Evolutionary conservation across 2,888 invertebrate genomes (phyloP).

Genomic region (Noctua pronuba): DNA sequence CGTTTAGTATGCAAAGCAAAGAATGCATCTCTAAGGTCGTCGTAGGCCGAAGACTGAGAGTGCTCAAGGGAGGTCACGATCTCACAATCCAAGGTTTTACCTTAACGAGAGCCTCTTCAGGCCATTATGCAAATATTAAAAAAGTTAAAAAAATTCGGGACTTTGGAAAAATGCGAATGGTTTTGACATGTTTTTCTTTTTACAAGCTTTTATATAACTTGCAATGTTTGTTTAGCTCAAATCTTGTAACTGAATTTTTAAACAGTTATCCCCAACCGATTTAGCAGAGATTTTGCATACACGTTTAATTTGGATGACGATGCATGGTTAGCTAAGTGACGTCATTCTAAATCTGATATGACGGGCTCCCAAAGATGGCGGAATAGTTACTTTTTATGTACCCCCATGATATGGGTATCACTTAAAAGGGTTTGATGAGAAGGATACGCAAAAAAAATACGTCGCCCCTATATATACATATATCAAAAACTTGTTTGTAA

Average conservation of each 20-base stretch:
- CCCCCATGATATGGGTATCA: neutral
- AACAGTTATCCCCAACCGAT: neutral
- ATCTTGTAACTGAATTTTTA: neutral
- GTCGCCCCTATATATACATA: neutral
- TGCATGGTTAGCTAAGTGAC: neutral
- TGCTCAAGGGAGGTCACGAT: slow-evolving; percentile 32
- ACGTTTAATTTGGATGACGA: neutral
- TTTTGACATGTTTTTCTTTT: slow-evolving; percentile 3
- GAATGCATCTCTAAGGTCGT: slow-evolving; percentile 49
- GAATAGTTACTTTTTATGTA: neutral
- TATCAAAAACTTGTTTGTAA: neutral
- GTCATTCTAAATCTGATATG: neutral
- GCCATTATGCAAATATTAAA: slow-evolving; percentile 49
- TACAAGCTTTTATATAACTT: neutral
- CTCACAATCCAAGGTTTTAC: slow-evolving; percentile 44
- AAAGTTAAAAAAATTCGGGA: neutral
- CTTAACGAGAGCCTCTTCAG: slow-evolving; percentile 47
- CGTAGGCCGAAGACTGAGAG: slow-evolving; percentile 34
- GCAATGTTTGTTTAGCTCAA: neutral
- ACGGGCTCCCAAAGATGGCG: neutral
- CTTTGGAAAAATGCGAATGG: slow-evolving; percentile 3
- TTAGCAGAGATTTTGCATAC: neutral
- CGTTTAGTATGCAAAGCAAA: slow-evolving; percentile 52
- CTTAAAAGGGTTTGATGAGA: neutral
- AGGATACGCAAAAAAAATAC: neutral